These are phyloP conservation scores for Plutella xylostella DNA, from an alignment of 2,888 invertebrate species.

Conservation along the genomic window DNA sequence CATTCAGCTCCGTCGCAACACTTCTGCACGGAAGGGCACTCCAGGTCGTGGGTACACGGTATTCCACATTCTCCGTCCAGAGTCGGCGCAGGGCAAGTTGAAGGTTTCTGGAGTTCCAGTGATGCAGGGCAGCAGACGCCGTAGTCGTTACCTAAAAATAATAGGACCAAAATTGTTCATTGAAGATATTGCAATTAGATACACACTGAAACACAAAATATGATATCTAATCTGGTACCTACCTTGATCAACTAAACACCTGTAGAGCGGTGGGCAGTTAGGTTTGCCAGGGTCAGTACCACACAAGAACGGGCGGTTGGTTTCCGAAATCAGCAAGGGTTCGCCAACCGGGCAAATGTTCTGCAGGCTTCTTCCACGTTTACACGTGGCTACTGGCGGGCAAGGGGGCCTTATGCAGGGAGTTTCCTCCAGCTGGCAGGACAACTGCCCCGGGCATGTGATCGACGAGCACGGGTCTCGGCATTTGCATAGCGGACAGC, in stretches of 20 bases:
- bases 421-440: slow-evolving; percentile 83
- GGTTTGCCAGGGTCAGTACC: slow-evolving; percentile 86
- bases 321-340: slow-evolving; percentile 78
- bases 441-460: slow-evolving; percentile 79
- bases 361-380: slow-evolving; percentile 80
- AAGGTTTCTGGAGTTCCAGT: slow-evolving; percentile 80
- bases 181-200: background rate
- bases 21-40: slow-evolving; percentile 85
- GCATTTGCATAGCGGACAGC: slow-evolving; percentile 85
- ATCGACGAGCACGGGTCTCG: slow-evolving; percentile 83
- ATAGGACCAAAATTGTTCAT: background rate
- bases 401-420: slow-evolving; percentile 84
- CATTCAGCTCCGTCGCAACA: slow-evolving; percentile 83
- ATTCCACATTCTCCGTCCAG: slow-evolving; percentile 68
- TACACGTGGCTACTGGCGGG: slow-evolving; percentile 87
- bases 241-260: slow-evolving; percentile 82
- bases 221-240: too few species aligned
- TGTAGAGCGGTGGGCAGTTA: slow-evolving; percentile 84
- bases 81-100: slow-evolving; percentile 75
- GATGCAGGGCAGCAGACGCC: slow-evolving; percentile 89
- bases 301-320: slow-evolving; percentile 83
- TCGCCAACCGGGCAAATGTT: slow-evolving; percentile 84
- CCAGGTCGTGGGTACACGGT: slow-evolving; percentile 81
- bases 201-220: too few species aligned
- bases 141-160: slow-evolving; percentile 78